Base-by-base conservation (phyloP, 1,140 invertebrate genomes). In the Acromyrmex charruanus region DNA sequence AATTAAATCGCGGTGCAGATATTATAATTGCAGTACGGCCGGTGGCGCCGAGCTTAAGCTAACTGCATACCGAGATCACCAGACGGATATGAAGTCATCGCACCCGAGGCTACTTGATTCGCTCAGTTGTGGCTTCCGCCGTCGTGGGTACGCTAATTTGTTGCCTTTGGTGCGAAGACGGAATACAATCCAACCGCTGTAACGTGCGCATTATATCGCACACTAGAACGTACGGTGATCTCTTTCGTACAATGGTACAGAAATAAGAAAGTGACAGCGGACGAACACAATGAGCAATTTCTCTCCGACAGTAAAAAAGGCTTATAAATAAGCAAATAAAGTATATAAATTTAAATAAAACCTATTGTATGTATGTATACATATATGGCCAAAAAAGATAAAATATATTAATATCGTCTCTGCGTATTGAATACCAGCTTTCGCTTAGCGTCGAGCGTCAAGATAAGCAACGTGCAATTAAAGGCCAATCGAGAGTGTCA, bases 1-100 rank as follows among this genome's bases (percentile, higher is more conserved):
- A 71, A 55, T 9, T 63, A 80, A 80, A 80, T 68, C 49, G 28
- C 80, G 5, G 14, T 74, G 35, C 68, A 49, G 44, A 84, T 61
- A 49, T 68, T 74, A 74, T 74, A 74, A 84, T 84, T 51, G 39
- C 28, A 7, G 21, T 61, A 39, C 31, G 35, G 35, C 35, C n/a
- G 53, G 49, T 51, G 28, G 63, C 63, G 49, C 44, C 31, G 28
- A 63, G 49, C 35, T 58, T 31, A 18, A 31, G 39, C 39, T 63
- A 51, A 75, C 58, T 85, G 84, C 84, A 86, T 85, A 81, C 79
- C 51, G 77, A 90, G 89, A 91, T 89, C 71, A 86, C 85, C 61
- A 59, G 68, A 59, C 89, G 89, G 91, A 91, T 91, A 91, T 91
- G 89, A 84, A 92, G 91, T 92, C 91, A 92, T 92, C 91, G 91